Evolutionary conservation across 1,140 invertebrate genomes (phyloP).

Genomic region (Polyergus mexicanus): DNA sequence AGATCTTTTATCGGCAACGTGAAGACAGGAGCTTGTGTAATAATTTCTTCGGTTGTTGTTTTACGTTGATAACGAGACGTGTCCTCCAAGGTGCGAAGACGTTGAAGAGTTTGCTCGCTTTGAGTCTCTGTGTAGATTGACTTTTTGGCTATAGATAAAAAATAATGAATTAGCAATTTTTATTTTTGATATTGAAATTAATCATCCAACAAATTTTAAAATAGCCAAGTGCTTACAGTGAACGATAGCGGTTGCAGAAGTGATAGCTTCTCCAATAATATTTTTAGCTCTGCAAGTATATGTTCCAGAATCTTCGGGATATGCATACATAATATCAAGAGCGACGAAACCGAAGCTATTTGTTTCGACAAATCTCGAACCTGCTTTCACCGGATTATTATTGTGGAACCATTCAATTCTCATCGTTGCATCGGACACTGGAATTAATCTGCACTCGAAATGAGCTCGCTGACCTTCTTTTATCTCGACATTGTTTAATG

Average conservation of each 20-base stretch:
- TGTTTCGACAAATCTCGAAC: conserved; percentile 95
- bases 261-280: conserved; percentile 94
- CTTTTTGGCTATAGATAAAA: conserved; percentile 89
- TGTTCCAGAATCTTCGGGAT: conserved; percentile 96
- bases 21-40: conserved; percentile 96
- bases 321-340: conserved; percentile 95
- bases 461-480: conserved; percentile 98
- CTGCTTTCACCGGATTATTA: conserved; percentile 94
- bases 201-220: conserved; percentile 18
- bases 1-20: conserved; percentile 95
- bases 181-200: background rate
- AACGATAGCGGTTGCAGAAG: conserved; percentile 92
- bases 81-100: conserved; percentile 95
- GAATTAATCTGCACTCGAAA: conserved; percentile 98
- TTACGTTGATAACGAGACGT: conserved; percentile 91
- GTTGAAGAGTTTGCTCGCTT: conserved; percentile 92
- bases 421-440: conserved; percentile 98
- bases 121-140: conserved; percentile 95
- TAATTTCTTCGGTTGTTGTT: conserved; percentile 90
- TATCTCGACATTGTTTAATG: conserved; percentile 95
- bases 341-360: conserved; percentile 98
- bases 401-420: conserved; percentile 99
- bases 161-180: conserved; percentile 13
- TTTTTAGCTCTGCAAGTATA: conserved; percentile 96
- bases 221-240: conserved; percentile 87